Base-by-base conservation (phyloP, 1,140 invertebrate genomes). In the Semibalanus balanoides region DNA sequence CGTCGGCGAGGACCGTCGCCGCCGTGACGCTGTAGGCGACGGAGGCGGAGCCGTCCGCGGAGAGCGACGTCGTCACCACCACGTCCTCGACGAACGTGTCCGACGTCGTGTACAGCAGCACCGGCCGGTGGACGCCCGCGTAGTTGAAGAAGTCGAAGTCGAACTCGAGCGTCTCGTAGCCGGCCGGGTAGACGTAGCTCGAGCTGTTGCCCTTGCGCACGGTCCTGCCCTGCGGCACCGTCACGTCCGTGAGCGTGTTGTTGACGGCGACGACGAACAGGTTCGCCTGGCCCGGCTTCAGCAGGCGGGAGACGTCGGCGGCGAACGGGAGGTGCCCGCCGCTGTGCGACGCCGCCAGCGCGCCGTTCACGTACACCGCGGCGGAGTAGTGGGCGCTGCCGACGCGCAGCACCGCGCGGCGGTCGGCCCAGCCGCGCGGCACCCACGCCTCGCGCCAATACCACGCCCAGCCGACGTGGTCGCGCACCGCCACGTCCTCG, bases 131-230 rank as follows among this genome's bases (percentile, higher is more conserved):
- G 75, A 98, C 97, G 3, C 96, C 96, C 17, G 96, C 96, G 84
- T 98, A 98, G 83, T 98, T 97, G 85, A 97, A 98, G 83, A 98
- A 98, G 82, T 98, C 96, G 84, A 98, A 97, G n/a, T 90, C 90
- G 76, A 94, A 93, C 35, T 87, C 87, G 82, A 95, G 93, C 72
- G 89, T 84, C 79, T 90, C 89, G 74, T 88, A 87, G 5, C 86
- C 87, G 43, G 88, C 86, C 76, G 87, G 87, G 81, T 93, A 89
- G 75, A 86, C 89, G 28, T n/a, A 70, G 69, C 28, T n/a, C 3
- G 25, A n/a, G 69, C 25, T 70, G 69, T 70, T 70, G 25, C 5
- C 25, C 7, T 25, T n/a, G 69, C 28, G 69, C 25, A 70, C 69
- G 69, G 81, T 74, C 30, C 71, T 51, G 27, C 93, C 93, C 84